These are phyloP conservation scores for Myotis planiceps DNA, from an alignment of 2,797 vertebrate genomes.

Conservation along the genomic window DNA sequence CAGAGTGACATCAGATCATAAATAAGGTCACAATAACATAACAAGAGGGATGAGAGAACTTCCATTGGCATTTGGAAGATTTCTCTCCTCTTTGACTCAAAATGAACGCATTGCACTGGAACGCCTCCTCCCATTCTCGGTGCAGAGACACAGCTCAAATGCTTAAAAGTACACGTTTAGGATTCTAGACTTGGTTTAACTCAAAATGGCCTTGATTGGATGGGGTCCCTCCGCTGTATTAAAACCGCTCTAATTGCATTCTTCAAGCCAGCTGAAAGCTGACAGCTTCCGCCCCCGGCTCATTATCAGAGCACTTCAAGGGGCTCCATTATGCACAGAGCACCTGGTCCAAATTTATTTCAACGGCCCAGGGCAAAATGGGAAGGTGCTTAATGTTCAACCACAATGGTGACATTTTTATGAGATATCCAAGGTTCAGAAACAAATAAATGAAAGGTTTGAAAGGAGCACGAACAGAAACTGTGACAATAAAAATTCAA, in stretches of 20 bases:
- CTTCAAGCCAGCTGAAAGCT: conserved; percentile 91
- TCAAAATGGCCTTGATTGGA: conserved; percentile 85
- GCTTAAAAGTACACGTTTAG: conserved; percentile 74
- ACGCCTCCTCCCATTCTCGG: conserved; percentile 32
- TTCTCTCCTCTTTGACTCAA: background rate
- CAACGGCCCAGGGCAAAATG: conserved; percentile 90
- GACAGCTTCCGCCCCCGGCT: conserved; percentile 91
- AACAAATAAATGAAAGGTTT: conserved; percentile 94
- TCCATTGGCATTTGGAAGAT: background rate
- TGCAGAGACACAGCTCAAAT: conserved; percentile 63
- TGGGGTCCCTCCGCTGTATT: conserved; percentile 88
- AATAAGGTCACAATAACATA: conserved; percentile 65
- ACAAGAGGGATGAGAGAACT: background rate
- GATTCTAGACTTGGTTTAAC: conserved; percentile 83
- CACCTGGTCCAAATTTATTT: conserved; percentile 94
- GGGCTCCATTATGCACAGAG: conserved; percentile 88
- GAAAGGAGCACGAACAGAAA: conserved; percentile 90
- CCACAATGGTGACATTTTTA: conserved; percentile 99
- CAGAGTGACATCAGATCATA: conserved; percentile 66
- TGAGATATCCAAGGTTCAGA: conserved; percentile 91
- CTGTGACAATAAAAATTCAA: conserved; percentile 93
- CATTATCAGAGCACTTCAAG: conserved; percentile 92
- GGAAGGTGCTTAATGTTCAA: conserved; percentile 96
- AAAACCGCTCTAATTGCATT: conserved; percentile 91
- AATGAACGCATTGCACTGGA: background rate